Percentiles rank a stretch among this genome's conserved stretches.
These are phyloP conservation scores for Subacronicta megacephala DNA, from an alignment of 2,888 invertebrate genomes.

Conservation along the genomic window DNA sequence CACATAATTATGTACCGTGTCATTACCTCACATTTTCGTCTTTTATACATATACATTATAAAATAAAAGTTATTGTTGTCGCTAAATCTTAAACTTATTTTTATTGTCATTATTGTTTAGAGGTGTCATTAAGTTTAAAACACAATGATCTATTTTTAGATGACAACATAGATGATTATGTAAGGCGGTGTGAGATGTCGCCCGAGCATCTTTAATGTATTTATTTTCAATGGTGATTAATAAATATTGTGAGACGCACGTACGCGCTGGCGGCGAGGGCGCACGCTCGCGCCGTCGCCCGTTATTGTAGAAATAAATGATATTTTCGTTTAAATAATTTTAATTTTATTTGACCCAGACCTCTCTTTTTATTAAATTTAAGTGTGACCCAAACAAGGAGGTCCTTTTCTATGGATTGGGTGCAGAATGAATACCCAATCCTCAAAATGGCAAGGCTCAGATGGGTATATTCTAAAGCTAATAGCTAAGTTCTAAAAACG, in stretches of 20 bases:
- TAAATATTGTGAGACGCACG: slow-evolving; percentile 87
- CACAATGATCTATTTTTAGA: slow-evolving; percentile 80
- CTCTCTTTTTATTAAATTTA: neutral
- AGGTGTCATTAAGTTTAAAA: slow-evolving; percentile 79
- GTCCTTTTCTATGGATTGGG: too few species aligned
- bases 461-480: too few species aligned
- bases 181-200: slow-evolving; percentile 75
- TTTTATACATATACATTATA: slow-evolving; percentile 80
- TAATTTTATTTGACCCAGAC: slow-evolving; percentile 73
- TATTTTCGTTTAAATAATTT: slow-evolving; percentile 87
- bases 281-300: slow-evolving; percentile 72
- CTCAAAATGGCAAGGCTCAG: too few species aligned
- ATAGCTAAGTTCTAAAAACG: too few species aligned
- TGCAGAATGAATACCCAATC: too few species aligned
- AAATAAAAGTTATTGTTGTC: slow-evolving; percentile 84
- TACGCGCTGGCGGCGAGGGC: slow-evolving; percentile 70
- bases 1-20: slow-evolving; percentile 76
- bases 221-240: slow-evolving; percentile 83
- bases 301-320: slow-evolving; percentile 89
- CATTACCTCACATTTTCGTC: slow-evolving; percentile 85
- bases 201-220: slow-evolving; percentile 79
- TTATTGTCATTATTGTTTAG: slow-evolving; percentile 80
- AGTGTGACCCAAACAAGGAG: neutral
- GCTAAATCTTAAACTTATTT: slow-evolving; percentile 81
- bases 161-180: slow-evolving; percentile 80